Conservation (phyloP, 2,888 invertebrate species). For the Limenitis camilla region DNA sequence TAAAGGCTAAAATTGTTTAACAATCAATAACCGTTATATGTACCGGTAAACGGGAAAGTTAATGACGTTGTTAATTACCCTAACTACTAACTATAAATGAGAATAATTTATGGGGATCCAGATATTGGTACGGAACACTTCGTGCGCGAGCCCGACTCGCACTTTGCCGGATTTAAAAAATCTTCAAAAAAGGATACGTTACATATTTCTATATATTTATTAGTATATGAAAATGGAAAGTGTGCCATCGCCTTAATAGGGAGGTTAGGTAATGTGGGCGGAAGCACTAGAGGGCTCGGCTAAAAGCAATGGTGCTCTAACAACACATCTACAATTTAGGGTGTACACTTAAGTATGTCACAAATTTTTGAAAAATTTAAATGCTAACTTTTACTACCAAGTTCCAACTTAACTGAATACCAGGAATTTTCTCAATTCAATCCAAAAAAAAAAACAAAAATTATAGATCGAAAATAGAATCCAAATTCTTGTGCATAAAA, state of each 20-base stretch:
- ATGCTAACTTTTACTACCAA: too few relatives aligned
- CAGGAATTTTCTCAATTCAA: too few relatives aligned
- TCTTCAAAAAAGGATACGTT: neutral
- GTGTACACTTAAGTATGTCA: neutral
- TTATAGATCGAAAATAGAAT: too few relatives aligned
- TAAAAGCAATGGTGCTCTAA: neutral
- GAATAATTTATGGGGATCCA: neutral
- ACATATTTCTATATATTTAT: neutral
- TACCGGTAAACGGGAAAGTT: too few relatives aligned
- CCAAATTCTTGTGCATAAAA: too few relatives aligned
- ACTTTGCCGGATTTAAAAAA: too few relatives aligned
- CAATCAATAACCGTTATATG: too few relatives aligned
- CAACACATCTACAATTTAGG: neutral
- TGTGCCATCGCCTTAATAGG: constrained; percentile 15
- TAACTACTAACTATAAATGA: neutral
- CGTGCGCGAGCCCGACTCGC: too few relatives aligned
- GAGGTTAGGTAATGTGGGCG: constrained; percentile 16
- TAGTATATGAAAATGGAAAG: constrained; percentile 7
- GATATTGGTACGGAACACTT: neutral
- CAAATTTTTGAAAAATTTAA: too few relatives aligned
- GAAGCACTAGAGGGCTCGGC: constrained; percentile 12
- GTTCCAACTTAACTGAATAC: too few relatives aligned
- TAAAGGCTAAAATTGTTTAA: too few relatives aligned
- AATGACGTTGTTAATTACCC: constrained; percentile 9
- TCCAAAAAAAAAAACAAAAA: too few relatives aligned